Percentiles rank a stretch among this genome's conserved stretches.
phyloP scores from a whole-genome alignment of 2,888 invertebrate genomes.

The Zaprionus bogoriensis region DNA sequence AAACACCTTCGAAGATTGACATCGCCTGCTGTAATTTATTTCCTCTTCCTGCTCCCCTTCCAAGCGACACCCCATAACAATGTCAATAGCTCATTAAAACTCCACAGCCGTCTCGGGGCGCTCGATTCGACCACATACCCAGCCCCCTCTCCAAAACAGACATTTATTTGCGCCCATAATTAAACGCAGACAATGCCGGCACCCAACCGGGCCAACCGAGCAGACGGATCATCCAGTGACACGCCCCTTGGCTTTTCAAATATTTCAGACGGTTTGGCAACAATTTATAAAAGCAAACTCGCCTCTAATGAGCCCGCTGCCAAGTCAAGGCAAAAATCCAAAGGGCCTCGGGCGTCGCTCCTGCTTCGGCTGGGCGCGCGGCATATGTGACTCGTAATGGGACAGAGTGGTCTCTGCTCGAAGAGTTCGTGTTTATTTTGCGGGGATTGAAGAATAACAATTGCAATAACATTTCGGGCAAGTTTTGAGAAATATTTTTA shows the following conservation, averaged over 20 bases:
- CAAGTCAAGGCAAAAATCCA: conserved; percentile 52
- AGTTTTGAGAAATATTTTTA: conserved; percentile 30
- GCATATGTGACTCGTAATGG: conserved; percentile 53
- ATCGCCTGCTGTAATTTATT: background rate
- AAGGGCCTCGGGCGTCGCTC: conserved; percentile 30
- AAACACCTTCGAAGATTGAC: conserved; percentile 15
- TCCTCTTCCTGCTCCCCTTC: background rate
- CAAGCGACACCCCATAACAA: background rate
- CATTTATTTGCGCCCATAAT: conserved; percentile 74
- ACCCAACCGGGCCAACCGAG: conserved; percentile 2
- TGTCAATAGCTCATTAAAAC: conserved; percentile 64
- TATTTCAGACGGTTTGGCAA: conserved; percentile 54
- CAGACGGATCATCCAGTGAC: conserved; percentile 12
- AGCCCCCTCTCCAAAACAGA: conserved; percentile 40
- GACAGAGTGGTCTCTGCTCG: no score
- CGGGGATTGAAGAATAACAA: conserved; percentile 60
- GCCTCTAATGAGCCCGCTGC: conserved; percentile 52
- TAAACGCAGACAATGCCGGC: conserved; percentile 63
- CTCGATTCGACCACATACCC: conserved; percentile 54
- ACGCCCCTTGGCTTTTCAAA: conserved; percentile 51
- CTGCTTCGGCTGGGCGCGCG: conserved; percentile 17
- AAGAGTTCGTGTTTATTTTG: conserved; percentile 53
- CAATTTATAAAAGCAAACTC: conserved; percentile 68
- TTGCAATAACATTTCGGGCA: conserved; percentile 17
- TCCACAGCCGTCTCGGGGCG: no score